Evolutionary conservation across 1,140 invertebrate species (phyloP).

Genomic region (Eulimnadia texana): DNA sequence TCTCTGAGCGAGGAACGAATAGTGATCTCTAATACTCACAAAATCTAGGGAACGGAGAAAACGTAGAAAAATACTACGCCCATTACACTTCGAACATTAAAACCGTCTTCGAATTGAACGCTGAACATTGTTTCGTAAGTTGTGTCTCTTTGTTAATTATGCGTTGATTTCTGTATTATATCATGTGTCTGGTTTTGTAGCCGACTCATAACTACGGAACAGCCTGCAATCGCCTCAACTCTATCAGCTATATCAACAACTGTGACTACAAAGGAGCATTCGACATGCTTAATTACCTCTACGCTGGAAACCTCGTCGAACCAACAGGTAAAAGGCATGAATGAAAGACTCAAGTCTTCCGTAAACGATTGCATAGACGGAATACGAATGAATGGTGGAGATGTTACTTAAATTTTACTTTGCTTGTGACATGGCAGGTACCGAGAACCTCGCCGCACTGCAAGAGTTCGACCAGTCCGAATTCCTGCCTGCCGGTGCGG

Average conservation of each 20-base stretch:
- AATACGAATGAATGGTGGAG: too few relatives aligned
- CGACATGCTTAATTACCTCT: constrained; percentile 29
- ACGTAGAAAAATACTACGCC: constrained; percentile 25
- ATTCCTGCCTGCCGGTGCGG: constrained; percentile 25
- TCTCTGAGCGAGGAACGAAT: too few relatives aligned
- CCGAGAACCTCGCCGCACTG: not conserved
- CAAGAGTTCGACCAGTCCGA: constrained; percentile 26
- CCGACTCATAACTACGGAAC: constrained; percentile 30
- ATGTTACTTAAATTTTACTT: too few relatives aligned
- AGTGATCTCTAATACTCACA: not conserved
- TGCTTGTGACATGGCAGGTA: too few relatives aligned
- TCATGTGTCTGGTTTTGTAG: constrained; percentile 20
- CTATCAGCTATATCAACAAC: constrained; percentile 26
- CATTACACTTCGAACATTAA: constrained; percentile 25
- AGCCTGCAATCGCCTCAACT: constrained; percentile 22
- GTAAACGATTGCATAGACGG: too few relatives aligned
- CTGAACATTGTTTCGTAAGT: constrained; percentile 27
- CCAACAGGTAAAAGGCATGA: constrained; percentile 17
- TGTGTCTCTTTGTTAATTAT: not conserved
- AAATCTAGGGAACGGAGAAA: constrained; percentile 23
- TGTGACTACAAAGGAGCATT: constrained; percentile 30
- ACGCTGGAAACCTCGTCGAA: constrained; percentile 23
- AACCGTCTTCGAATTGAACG: constrained; percentile 24
- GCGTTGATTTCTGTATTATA: not conserved
- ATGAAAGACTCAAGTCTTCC: too few relatives aligned